A percentile compares a stretch with the other conserved stretches of the same genome.
Conservation (phyloP, 1,140 invertebrate genomes). For the Sarcophaga bullata region DNA sequence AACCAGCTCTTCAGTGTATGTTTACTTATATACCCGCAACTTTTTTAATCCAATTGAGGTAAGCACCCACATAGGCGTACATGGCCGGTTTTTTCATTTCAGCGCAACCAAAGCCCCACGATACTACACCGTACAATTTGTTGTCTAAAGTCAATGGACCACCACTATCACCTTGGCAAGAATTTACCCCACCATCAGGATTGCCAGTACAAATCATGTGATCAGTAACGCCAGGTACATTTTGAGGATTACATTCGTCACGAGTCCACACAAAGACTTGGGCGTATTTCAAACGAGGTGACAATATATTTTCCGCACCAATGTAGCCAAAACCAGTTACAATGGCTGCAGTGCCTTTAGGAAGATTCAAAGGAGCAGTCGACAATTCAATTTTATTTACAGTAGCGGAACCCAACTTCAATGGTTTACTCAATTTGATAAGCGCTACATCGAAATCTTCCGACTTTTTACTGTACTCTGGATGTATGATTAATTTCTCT, state of each 20-base stretch:
- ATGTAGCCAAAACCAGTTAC: slow-evolving; percentile 62
- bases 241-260: slow-evolving; percentile 58
- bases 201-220: slow-evolving; percentile 68
- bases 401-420: slow-evolving; percentile 50
- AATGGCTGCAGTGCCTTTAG: slow-evolving; percentile 59
- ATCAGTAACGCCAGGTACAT: slow-evolving; percentile 60
- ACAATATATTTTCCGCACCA: slow-evolving; percentile 58
- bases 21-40: slow-evolving; percentile 54
- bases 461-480: slow-evolving; percentile 57
- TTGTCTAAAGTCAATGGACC: slow-evolving; percentile 66
- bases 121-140: slow-evolving; percentile 70
- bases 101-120: slow-evolving; percentile 74
- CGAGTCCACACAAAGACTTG: slow-evolving; percentile 61
- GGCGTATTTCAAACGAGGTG: slow-evolving; percentile 58
- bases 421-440: slow-evolving; percentile 51
- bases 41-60: slow-evolving; percentile 60
- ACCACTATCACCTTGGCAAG: slow-evolving; percentile 67
- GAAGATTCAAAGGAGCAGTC: slow-evolving; percentile 51
- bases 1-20: background rate
- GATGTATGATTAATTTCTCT: slow-evolving; percentile 59
- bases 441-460: slow-evolving; percentile 63
- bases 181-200: slow-evolving; percentile 61
- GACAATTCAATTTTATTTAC: slow-evolving; percentile 56
- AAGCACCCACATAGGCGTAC: slow-evolving; percentile 69
- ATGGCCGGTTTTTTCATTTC: slow-evolving; percentile 70